Evolutionary conservation across 2,797 vertebrate genomes (phyloP), one percentile per base, ranked within the genome.

Genomic region (Darevskia mixta): DNA sequence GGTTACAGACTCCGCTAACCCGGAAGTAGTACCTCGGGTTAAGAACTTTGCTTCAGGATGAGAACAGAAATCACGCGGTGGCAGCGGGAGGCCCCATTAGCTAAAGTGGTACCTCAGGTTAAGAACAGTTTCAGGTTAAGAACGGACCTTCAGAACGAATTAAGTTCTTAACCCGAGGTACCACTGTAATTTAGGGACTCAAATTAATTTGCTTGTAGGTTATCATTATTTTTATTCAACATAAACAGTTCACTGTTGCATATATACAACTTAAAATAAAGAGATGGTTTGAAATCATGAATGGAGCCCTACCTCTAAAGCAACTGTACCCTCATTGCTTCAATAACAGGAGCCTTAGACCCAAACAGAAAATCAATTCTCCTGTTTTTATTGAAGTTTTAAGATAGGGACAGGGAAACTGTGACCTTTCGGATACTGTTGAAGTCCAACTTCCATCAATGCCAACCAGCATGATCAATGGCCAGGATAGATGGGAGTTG

Each of bases 361-460:
- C 2, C 27, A 84, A 55, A 64, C 20, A 73, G 23, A 35, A 85
- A 61, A 3, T 43, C 55, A 79, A 90, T 91, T 77, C 90, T 86
- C 72, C 85, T 92, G 49, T 89, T 95, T 94, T 90, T 90, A 89
- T 79, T 90, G 77, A 91, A 92, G 77, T 87, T 92, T 94, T 81
- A 91, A 91, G 93, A 91, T 91, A 91, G 61, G 61, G 61, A 23
- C 20, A 23, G 61, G 20, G 61, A 64, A 23, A 13, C 61, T 64
- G 61, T 64, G 61, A 23, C 61, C 61, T 23, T 64, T 64, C 2
- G 2, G 17, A 64, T 64, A 18, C 20, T 23, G 61, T 64, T 64
- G 61, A 23, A 18, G 61, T 64, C 20, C 61, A 64, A 64, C 69
- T 29, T 29, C 69, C 25, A 8, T 71, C 69, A 29, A 7, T 11